These are phyloP conservation scores for Nesoenas mayeri DNA, from an alignment of 2,113 vertebrate species.

Conservation along the genomic window DNA sequence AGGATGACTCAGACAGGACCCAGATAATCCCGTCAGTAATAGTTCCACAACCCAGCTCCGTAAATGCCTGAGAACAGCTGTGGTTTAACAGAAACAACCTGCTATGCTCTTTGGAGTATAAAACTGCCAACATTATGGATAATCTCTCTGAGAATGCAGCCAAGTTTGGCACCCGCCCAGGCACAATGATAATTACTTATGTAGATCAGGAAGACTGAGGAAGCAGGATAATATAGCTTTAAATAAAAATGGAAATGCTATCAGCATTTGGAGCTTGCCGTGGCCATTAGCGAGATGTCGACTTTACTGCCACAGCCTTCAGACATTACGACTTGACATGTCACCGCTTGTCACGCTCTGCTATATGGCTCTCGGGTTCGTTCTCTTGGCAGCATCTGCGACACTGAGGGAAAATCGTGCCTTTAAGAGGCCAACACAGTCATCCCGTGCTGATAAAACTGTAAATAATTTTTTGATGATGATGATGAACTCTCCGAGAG, in stretches of 20 bases:
- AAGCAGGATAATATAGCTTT: slow-evolving; percentile 37
- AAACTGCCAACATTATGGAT: slow-evolving; percentile 9
- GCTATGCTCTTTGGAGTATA: background rate
- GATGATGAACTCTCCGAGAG: background rate
- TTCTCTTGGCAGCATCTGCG: background rate
- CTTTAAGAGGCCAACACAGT: slow-evolving; percentile 1
- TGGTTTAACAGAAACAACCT: background rate
- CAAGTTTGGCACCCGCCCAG: slow-evolving; percentile 45
- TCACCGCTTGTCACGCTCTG: background rate
- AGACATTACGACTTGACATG: background rate
- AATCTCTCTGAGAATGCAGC: background rate
- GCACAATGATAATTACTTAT: slow-evolving; percentile 35
- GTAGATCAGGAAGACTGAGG: slow-evolving; percentile 44
- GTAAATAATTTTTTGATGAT: slow-evolving; percentile 31
- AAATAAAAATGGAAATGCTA: slow-evolving; percentile 35
- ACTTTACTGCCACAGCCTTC: background rate
- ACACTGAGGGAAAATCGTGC: background rate
- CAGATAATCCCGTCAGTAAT: background rate
- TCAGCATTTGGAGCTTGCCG: slow-evolving; percentile 31
- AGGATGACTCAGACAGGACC: background rate
- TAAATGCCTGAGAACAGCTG: background rate
- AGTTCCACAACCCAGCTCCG: background rate
- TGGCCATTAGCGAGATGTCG: background rate
- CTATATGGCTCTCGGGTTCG: background rate
- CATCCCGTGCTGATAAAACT: background rate